Evolutionary conservation across 1,140 invertebrate genomes (phyloP).

Genomic region (Zeugodacus cucurbitae): DNA sequence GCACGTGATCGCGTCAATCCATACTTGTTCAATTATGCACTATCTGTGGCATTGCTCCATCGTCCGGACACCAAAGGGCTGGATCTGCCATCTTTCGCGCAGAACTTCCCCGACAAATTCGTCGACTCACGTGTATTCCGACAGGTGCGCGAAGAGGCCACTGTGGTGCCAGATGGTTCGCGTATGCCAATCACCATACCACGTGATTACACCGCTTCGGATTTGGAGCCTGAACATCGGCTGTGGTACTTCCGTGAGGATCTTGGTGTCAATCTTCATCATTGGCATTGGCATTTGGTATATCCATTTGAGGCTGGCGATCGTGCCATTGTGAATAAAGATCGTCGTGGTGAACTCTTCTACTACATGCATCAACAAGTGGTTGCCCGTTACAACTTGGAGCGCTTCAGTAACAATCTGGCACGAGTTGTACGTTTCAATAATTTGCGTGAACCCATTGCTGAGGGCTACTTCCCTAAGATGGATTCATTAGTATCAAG

Average conservation of each 20-base stretch:
- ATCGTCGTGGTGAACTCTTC: conserved; percentile 80
- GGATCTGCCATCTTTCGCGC: conserved; percentile 75
- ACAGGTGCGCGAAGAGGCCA: conserved; percentile 75
- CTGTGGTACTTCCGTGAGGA: conserved; percentile 78
- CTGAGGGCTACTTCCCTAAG: conserved; percentile 80
- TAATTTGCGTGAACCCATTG: conserved; percentile 73
- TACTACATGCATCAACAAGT: conserved; percentile 85
- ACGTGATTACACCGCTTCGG: conserved; percentile 77
- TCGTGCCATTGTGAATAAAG: conserved; percentile 72
- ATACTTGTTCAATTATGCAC: conserved; percentile 81
- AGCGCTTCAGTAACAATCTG: conserved; percentile 74
- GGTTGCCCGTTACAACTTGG: conserved; percentile 74
- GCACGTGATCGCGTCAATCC: conserved; percentile 81
- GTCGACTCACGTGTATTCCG: conserved; percentile 78
- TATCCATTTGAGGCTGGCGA: conserved; percentile 76
- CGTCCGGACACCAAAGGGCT: conserved; percentile 79
- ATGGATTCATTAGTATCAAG: conserved; percentile 75
- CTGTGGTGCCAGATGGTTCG: conserved; percentile 72
- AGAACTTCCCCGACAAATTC: conserved; percentile 83
- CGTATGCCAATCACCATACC: conserved; percentile 78
- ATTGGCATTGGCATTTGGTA: conserved; percentile 89
- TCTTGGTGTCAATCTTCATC: conserved; percentile 78
- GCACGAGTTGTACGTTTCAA: conserved; percentile 71
- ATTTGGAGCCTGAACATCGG: conserved; percentile 80
- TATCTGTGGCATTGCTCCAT: conserved; percentile 80